phyloP scores from a whole-genome alignment of 2,113 vertebrate genomes.

The Limnothrissa miodon region DNA sequence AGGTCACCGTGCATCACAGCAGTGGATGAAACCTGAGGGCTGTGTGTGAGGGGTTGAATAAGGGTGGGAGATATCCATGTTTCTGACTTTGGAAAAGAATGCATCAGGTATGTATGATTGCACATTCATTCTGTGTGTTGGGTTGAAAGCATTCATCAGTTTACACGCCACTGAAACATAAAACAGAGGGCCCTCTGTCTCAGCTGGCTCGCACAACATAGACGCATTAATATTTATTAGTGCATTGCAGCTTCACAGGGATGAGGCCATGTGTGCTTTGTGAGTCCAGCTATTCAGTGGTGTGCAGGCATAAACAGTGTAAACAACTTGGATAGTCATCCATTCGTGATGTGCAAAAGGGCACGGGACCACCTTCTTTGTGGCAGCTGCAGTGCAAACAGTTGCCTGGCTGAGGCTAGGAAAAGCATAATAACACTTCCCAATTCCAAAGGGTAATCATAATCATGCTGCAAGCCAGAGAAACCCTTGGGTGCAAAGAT shows the following conservation, averaged over 20 bases:
- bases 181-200: conserved; percentile 23
- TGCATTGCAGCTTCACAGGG: conserved; percentile 16
- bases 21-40: neutral
- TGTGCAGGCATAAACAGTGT: neutral
- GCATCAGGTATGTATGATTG: conserved; percentile 33
- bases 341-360: neutral
- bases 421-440: neutral
- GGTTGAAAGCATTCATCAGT: conserved; percentile 16
- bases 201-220: neutral
- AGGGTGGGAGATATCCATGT: neutral
- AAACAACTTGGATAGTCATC: neutral
- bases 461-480: no score
- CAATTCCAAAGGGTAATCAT: neutral
- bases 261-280: neutral
- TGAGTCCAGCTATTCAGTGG: neutral
- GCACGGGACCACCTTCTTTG: neutral
- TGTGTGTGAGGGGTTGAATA: neutral
- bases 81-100: neutral
- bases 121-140: conserved; percentile 2
- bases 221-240: conserved; percentile 35
- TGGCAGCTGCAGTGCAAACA: neutral
- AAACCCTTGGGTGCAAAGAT: neutral
- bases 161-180: conserved; percentile 11
- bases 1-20: neutral
- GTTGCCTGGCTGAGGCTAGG: neutral